A percentile compares a stretch with the other conserved stretches of the same genome.
phyloP scores from a whole-genome alignment of 2,888 invertebrate genomes.

The Malthinus flaveolus region DNA sequence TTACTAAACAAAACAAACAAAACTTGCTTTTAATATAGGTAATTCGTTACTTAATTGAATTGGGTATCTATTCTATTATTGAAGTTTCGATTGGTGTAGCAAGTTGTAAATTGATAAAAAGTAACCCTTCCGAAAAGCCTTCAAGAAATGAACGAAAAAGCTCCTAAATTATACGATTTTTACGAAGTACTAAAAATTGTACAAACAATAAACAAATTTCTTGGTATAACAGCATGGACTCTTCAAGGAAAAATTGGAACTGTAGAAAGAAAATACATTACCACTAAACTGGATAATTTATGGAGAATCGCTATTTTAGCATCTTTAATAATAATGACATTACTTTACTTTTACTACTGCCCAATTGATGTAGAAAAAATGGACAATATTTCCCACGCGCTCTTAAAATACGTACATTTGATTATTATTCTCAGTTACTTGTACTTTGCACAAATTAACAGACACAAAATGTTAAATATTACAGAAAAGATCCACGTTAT shows the following conservation, averaged over 20 bases:
- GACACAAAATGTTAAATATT: background rate
- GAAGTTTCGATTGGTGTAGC: too few species aligned
- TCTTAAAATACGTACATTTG: background rate
- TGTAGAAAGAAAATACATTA: conserved; percentile 1
- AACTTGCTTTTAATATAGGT: too few species aligned
- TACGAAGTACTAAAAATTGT: conserved; percentile 5
- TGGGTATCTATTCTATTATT: too few species aligned
- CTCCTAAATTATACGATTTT: background rate
- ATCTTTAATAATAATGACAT: background rate
- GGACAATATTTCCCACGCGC: background rate
- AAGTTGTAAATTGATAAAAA: too few species aligned
- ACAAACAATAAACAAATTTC: background rate
- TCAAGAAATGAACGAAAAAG: too few species aligned
- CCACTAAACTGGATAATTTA: conserved; percentile 1
- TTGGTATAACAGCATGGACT: conserved; percentile 5
- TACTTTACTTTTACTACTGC: background rate
- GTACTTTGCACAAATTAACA: background rate
- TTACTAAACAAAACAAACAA: too few species aligned
- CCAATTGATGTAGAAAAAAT: background rate
- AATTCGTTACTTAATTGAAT: too few species aligned
- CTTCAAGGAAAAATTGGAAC: background rate
- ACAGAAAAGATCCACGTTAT: background rate
- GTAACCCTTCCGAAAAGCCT: too few species aligned
- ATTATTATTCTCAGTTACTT: background rate
- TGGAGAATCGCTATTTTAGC: background rate